Conservation (phyloP, 2,113 vertebrate genomes). For the Hippopotamus amphibius region DNA sequence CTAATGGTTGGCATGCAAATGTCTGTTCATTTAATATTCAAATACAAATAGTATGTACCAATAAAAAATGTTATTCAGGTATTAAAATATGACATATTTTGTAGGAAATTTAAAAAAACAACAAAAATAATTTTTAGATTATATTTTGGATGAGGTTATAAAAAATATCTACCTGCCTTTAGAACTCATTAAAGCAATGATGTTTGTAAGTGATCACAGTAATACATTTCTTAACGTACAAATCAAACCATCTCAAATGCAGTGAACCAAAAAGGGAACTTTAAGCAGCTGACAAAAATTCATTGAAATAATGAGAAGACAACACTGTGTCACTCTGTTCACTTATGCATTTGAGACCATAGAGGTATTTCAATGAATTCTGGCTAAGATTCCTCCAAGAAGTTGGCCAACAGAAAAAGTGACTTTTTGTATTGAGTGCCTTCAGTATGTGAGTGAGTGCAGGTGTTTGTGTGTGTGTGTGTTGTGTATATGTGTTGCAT, state of each 20-base stretch:
- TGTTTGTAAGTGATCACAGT: neutral
- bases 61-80: neutral
- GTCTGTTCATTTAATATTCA: neutral
- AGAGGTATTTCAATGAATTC: neutral
- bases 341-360: conserved; percentile 43
- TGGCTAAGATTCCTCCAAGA: neutral
- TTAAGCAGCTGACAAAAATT: conserved; percentile 36
- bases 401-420: neutral
- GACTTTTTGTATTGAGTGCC: neutral
- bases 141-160: neutral
- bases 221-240: neutral
- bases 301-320: neutral
- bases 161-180: neutral
- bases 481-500: neutral
- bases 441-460: neutral
- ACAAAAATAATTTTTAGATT: neutral
- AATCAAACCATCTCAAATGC: conserved; percentile 4
- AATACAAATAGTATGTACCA: neutral
- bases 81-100: neutral
- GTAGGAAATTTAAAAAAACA: neutral
- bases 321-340: neutral
- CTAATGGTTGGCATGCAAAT: neutral
- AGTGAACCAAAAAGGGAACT: neutral
- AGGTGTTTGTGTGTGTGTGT: neutral
- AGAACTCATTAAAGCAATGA: neutral